These are phyloP conservation scores for Notocelia uddmanniana DNA, from an alignment of 2,888 invertebrate genomes.

Conservation along the genomic window DNA sequence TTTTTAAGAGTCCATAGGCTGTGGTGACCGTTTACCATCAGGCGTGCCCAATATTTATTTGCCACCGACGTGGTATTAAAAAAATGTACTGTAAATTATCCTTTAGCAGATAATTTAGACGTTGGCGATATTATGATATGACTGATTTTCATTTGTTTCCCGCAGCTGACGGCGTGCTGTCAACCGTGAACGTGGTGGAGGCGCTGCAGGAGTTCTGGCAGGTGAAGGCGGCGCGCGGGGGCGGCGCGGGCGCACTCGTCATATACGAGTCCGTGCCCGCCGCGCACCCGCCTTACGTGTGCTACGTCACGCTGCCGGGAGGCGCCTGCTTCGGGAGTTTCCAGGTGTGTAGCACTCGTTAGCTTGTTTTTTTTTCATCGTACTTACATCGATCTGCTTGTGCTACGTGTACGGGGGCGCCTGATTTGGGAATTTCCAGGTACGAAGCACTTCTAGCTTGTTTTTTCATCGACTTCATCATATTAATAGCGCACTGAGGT, in stretches of 20 bases:
- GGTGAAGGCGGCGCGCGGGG: constrained; percentile 95
- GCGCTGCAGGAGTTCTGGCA: constrained; percentile 99
- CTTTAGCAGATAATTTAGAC: too few species aligned
- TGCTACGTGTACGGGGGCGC: constrained; percentile 98
- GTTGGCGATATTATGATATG: neutral
- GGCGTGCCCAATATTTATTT: too few species aligned
- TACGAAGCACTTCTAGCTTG: too few species aligned
- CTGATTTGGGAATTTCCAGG: too few species aligned
- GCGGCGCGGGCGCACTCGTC: constrained; percentile 91
- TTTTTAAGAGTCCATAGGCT: too few species aligned
- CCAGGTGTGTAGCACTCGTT: constrained; percentile 90
- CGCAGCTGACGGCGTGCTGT: constrained; percentile 78
- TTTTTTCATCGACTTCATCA: too few species aligned
- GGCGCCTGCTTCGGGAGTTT: constrained; percentile 98
- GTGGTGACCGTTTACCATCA: too few species aligned
- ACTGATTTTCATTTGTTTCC: neutral
- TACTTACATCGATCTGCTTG: too few species aligned
- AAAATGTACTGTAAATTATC: too few species aligned
- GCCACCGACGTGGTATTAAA: too few species aligned
- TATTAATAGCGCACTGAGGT: too few species aligned
- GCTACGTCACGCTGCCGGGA: constrained; percentile 97
- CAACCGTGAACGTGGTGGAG: constrained; percentile 96
- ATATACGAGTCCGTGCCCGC: constrained; percentile 98
- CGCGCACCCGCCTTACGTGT: constrained; percentile 96
- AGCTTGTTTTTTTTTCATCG: too few species aligned